Evolutionary conservation across 2,797 vertebrate genomes (phyloP).

Genomic region (Pogoniulus pusillus): DNA sequence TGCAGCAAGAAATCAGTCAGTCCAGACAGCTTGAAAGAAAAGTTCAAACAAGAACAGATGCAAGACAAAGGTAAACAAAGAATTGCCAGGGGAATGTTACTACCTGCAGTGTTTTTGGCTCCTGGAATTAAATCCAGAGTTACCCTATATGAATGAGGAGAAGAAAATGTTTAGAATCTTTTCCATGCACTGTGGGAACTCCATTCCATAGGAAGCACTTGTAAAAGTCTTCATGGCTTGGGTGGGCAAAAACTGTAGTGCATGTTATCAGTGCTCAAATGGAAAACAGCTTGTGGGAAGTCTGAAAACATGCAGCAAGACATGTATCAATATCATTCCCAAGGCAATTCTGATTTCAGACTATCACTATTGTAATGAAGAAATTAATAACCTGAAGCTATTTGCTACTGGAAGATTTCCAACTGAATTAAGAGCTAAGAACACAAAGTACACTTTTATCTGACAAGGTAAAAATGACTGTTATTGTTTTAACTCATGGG

Average conservation of each 20-base stretch:
- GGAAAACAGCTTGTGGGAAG: background rate
- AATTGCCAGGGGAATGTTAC: background rate
- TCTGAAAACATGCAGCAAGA: background rate
- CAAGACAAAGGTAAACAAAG: slow-evolving; percentile 28
- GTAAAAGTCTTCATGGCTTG: background rate
- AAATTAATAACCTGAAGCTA: slow-evolving; percentile 5
- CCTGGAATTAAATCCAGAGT: background rate
- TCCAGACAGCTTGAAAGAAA: background rate
- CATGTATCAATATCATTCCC: background rate
- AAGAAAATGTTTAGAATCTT: background rate
- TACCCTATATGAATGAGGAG: background rate
- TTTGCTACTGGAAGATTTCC: background rate
- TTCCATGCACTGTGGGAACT: background rate
- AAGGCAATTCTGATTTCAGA: slow-evolving; percentile 18
- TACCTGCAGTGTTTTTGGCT: background rate
- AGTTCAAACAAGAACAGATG: background rate
- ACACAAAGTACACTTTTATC: background rate
- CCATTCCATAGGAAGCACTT: background rate
- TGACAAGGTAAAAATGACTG: background rate
- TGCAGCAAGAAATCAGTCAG: background rate
- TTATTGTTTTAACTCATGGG: slow-evolving; percentile 1
- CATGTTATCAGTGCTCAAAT: background rate
- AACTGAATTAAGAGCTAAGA: slow-evolving; percentile 1
- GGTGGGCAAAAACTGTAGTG: background rate
- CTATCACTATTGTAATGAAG: background rate